These are phyloP conservation scores for Rafetus swinhoei DNA, from an alignment of 2,113 vertebrate species.

Conservation along the genomic window DNA sequence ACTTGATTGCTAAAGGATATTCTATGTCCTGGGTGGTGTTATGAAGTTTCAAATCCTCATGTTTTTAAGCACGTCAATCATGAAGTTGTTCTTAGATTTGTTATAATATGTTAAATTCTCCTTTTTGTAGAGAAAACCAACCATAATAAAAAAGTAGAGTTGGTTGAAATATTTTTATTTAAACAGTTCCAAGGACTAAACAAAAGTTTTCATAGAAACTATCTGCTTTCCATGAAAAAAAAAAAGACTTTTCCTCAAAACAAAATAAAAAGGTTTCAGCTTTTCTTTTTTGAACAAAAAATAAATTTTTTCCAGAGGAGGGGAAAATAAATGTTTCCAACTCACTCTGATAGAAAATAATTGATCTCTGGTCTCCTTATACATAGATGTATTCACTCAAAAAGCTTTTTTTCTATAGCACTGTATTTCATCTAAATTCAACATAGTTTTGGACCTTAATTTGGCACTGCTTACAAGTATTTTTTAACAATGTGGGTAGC, in stretches of 20 bases:
- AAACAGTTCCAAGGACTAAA: not conserved
- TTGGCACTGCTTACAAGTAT: not conserved
- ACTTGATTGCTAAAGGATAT: no score
- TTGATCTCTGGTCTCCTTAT: not conserved
- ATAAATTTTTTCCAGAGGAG: not conserved
- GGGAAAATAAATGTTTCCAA: not conserved
- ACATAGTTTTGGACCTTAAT: not conserved
- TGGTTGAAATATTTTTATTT: not conserved
- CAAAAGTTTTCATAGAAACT: not conserved
- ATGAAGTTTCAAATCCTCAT: not conserved
- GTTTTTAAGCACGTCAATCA: not conserved
- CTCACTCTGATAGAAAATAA: not conserved
- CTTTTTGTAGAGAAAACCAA: not conserved
- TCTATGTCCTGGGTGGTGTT: no score
- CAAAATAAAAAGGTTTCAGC: not conserved
- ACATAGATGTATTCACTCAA: accelerated
- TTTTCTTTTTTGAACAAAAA: not conserved
- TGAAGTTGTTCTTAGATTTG: not conserved
- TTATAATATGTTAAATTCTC: not conserved
- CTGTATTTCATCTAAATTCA: not conserved
- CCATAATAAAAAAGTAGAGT: not conserved
- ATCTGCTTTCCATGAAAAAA: not conserved
- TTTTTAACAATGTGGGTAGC: not conserved
- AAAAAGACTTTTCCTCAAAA: not conserved
- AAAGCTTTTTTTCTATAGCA: not conserved